phyloP scores from a whole-genome alignment of 2,113 vertebrate species.

The Vidua macroura region DNA sequence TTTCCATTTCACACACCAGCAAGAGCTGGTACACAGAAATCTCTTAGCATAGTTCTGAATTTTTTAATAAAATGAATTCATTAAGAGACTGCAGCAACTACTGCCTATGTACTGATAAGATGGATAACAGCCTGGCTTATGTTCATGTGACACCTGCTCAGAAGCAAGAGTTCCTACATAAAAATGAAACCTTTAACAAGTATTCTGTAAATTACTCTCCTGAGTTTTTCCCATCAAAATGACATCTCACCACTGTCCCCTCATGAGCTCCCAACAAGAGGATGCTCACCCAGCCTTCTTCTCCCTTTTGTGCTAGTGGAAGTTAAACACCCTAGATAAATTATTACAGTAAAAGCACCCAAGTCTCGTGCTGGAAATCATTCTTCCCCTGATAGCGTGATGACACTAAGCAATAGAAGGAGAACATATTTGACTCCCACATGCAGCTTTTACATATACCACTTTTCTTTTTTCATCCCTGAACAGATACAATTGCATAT shows the following conservation, averaged over 20 bases:
- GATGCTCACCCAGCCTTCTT: background rate
- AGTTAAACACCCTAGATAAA: background rate
- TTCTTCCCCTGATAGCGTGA: background rate
- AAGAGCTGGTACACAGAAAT: background rate
- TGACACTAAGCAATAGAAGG: constrained; percentile 15
- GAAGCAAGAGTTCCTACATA: background rate
- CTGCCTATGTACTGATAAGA: background rate
- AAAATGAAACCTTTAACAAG: background rate
- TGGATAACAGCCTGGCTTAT: background rate
- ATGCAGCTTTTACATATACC: background rate
- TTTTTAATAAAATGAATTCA: background rate
- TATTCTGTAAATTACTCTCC: background rate
- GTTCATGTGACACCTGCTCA: background rate
- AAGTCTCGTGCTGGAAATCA: background rate
- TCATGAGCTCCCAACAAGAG: background rate
- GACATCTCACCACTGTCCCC: background rate
- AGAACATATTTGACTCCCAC: constrained; percentile 41
- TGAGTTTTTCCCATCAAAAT: background rate
- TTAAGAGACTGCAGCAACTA: background rate
- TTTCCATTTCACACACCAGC: background rate
- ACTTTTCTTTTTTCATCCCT: background rate
- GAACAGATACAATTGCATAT: background rate
- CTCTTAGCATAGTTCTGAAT: background rate
- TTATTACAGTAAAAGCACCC: background rate
- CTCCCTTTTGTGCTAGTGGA: background rate